phyloP scores from a whole-genome alignment of 2,113 vertebrate species.

The Pyrgilauda ruficollis region DNA sequence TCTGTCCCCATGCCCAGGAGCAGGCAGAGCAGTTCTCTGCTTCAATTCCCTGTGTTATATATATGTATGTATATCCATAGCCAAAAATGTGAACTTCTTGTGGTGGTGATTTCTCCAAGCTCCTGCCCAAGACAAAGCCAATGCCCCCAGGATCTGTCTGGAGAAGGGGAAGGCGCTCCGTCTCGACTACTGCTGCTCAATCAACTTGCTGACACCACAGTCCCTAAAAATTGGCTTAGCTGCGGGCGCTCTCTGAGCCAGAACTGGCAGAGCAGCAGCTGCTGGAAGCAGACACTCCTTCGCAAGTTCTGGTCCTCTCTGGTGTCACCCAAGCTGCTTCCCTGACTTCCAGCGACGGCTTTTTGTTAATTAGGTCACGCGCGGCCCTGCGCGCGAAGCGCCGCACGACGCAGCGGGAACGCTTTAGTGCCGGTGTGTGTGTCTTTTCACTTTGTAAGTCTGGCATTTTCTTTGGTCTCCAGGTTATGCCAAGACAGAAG shows the following conservation, averaged over 20 bases:
- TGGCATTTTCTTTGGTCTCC: background rate
- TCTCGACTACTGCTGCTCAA: background rate
- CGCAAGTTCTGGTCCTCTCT: slow-evolving; percentile 28
- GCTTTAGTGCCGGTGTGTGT: background rate
- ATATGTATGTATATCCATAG: background rate
- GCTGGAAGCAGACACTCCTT: slow-evolving; percentile 41
- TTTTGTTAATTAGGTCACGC: slow-evolving; percentile 32
- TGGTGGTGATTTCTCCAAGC: background rate
- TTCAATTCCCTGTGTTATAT: background rate
- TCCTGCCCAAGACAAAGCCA: background rate
- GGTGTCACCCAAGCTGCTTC: slow-evolving; percentile 2
- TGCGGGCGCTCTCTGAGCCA: background rate
- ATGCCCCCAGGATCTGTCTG: background rate
- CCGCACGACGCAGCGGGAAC: background rate
- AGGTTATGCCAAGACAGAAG: slow-evolving; percentile 6
- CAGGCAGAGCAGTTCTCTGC: slow-evolving; percentile 15
- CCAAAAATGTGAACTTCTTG: background rate
- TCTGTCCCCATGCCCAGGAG: background rate
- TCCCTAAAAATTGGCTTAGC: background rate
- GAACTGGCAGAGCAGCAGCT: slow-evolving; percentile 35
- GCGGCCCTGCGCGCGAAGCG: background rate
- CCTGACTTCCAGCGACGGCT: background rate
- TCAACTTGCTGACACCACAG: background rate
- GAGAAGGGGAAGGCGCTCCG: background rate
- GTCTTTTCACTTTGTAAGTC: slow-evolving; percentile 8